phyloP scores from a whole-genome alignment of 2,888 invertebrate species.

The Drosophila nr. perissopoda region DNA sequence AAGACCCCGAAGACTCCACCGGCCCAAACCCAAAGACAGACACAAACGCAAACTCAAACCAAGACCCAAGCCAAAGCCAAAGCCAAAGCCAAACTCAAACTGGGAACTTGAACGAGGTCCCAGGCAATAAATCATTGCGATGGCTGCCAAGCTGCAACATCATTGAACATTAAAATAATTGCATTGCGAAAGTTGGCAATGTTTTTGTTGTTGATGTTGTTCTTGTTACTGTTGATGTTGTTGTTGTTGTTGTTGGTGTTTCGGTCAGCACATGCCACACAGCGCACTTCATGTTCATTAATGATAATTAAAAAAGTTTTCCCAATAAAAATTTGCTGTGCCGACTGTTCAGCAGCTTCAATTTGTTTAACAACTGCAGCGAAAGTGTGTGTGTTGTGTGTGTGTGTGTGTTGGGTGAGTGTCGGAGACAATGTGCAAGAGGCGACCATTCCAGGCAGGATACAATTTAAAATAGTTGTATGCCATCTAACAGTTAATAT shows the following conservation, averaged over 20 bases:
- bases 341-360: slow-evolving; percentile 27
- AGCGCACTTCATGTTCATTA: slow-evolving; percentile 66
- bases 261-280: slow-evolving; percentile 54
- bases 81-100: slow-evolving; percentile 30
- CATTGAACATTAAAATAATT: slow-evolving; percentile 77
- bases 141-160: slow-evolving; percentile 71
- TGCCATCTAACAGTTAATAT: neutral
- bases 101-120: slow-evolving; percentile 22
- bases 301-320: slow-evolving; percentile 76
- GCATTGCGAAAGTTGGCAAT: slow-evolving; percentile 65
- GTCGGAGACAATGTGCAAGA: slow-evolving; percentile 19
- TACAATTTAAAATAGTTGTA: neutral
- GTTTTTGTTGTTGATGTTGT: slow-evolving; percentile 6
- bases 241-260: slow-evolving; percentile 24
- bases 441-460: neutral
- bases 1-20: neutral
- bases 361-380: slow-evolving; percentile 49
- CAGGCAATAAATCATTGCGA: slow-evolving; percentile 69
- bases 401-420: slow-evolving; percentile 9
- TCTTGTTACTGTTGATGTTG: slow-evolving; percentile 15
- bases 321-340: slow-evolving; percentile 57
- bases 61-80: slow-evolving; percentile 3
- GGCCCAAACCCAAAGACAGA: slow-evolving; percentile 1
- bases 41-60: neutral
- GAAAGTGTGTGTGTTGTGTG: slow-evolving; percentile 10